Conservation (phyloP, 2,888 invertebrate species). For the Lepidocyrtoides sp. region DNA sequence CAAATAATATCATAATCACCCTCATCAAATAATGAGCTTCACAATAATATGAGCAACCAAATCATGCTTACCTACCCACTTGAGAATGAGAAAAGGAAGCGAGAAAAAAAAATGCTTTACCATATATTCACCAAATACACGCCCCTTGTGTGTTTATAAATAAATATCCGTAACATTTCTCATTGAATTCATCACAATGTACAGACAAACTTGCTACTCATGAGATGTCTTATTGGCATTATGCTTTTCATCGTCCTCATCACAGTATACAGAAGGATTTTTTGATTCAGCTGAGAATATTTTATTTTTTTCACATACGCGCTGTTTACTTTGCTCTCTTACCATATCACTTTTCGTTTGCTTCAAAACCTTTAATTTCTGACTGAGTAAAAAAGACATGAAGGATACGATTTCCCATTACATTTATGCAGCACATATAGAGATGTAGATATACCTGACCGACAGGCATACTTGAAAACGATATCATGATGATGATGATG, state of each 20-base stretch:
- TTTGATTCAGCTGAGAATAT: not conserved
- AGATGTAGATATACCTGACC: not conserved
- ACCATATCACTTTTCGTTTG: not conserved
- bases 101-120: constrained; percentile 16
- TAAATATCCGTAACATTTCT: constrained; percentile 69
- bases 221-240: not conserved
- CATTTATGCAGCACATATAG: not conserved
- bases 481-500: constrained; percentile 70
- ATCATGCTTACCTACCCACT: constrained; percentile 63
- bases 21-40: constrained; percentile 58
- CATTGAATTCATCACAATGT: not conserved
- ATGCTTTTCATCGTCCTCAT: constrained; percentile 3
- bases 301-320: constrained; percentile 15
- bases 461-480: constrained; percentile 60
- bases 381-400: not conserved
- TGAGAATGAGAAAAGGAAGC: constrained; percentile 54
- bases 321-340: constrained; percentile 30
- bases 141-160: constrained; percentile 74
- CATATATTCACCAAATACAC: constrained; percentile 46
- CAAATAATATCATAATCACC: constrained; percentile 56
- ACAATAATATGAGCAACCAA: constrained; percentile 64
- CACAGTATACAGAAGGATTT: no score
- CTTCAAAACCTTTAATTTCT: not conserved
- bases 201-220: not conserved
- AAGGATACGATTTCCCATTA: not conserved